Conservation (phyloP, 2,797 vertebrate species). For the Falco naumanni region DNA sequence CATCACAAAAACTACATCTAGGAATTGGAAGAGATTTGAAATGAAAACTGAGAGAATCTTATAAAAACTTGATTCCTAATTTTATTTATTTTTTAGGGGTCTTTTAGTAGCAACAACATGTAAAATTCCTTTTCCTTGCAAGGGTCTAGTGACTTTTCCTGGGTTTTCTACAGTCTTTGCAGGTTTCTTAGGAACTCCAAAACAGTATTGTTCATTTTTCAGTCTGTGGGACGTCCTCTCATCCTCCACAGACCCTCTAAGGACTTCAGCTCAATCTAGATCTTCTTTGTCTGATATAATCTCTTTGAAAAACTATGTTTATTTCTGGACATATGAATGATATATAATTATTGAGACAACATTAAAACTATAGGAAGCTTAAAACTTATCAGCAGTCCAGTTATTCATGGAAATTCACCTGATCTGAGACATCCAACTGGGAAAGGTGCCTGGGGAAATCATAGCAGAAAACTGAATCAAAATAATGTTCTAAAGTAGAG, state of each 20-base stretch:
- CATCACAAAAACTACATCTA: neutral
- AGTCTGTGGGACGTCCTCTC: neutral
- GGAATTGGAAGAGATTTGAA: neutral
- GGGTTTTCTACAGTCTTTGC: neutral
- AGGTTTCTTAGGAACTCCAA: neutral
- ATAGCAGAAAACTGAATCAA: neutral
- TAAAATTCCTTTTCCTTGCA: neutral
- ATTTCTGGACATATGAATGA: neutral
- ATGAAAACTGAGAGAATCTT: neutral
- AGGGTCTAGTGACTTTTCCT: neutral
- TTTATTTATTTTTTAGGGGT: neutral
- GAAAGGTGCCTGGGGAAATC: neutral
- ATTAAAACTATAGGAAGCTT: neutral
- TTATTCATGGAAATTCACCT: neutral
- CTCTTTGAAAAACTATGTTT: neutral
- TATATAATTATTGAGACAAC: neutral
- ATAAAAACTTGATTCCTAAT: neutral
- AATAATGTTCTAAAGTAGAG: neutral
- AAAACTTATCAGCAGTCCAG: neutral
- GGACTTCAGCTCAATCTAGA: neutral
- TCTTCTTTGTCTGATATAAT: neutral
- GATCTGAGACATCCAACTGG: neutral
- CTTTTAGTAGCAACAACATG: neutral
- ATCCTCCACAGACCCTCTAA: neutral
- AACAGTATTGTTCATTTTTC: neutral